Conservation (phyloP, 2,888 invertebrate genomes). For the Rhingia rostrata region DNA sequence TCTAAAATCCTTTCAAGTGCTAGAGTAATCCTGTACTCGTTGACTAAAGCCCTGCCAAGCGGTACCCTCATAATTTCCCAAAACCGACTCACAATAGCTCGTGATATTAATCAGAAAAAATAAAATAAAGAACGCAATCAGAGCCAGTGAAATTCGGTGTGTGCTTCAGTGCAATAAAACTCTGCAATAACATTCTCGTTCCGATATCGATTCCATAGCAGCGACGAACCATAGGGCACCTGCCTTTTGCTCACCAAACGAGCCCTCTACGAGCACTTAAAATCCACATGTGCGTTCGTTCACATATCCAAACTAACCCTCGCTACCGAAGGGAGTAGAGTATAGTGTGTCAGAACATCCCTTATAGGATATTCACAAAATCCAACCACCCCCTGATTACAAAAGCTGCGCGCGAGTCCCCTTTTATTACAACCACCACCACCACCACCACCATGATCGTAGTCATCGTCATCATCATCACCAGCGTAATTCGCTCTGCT, state of each 20-base stretch:
- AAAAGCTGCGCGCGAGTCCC: constrained; percentile 56
- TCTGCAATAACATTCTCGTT: constrained; percentile 1
- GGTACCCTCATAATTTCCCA: constrained; percentile 52
- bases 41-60: constrained; percentile 12
- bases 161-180: constrained; percentile 8
- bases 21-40: not conserved
- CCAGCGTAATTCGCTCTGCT: not conserved
- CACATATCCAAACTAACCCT: constrained; percentile 58
- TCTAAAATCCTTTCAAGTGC: constrained; percentile 17
- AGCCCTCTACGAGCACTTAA: constrained; percentile 14
- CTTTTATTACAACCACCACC: constrained; percentile 35
- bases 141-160: constrained; percentile 11
- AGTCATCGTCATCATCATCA: not conserved
- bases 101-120: constrained; percentile 44
- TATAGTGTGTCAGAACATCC: constrained; percentile 33
- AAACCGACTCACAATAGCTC: constrained; percentile 28
- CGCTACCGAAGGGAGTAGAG: constrained; percentile 7
- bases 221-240: constrained; percentile 1
- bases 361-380: constrained; percentile 10
- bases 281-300: constrained; percentile 64
- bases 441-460: constrained; percentile 12
- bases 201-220: constrained; percentile 31
- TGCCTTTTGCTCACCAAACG: constrained; percentile 41
- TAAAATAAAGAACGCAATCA: not conserved
- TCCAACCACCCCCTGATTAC: constrained; percentile 40